These are phyloP conservation scores for Brachionus koreanus DNA, from an alignment of 1,140 invertebrate species.

Conservation along the genomic window DNA sequence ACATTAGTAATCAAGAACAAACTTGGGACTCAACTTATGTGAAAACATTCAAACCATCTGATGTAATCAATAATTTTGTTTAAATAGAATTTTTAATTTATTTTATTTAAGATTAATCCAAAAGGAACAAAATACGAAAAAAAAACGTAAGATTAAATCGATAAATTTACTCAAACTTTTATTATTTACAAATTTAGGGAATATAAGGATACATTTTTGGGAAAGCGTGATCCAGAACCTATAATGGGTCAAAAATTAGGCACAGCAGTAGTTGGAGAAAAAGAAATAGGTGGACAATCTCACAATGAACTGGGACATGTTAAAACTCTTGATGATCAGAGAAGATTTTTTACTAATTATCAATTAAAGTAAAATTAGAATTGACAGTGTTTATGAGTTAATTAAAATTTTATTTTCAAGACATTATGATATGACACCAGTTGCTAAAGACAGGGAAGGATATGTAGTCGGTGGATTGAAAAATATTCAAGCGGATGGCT, in stretches of 20 bases:
- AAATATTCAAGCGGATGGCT: background rate
- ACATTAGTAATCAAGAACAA: background rate
- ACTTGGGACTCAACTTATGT: slow-evolving; percentile 31
- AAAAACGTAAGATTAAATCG: background rate
- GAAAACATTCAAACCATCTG: background rate
- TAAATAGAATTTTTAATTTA: background rate
- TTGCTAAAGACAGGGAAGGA: background rate
- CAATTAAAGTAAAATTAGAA: background rate
- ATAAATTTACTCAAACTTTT: background rate
- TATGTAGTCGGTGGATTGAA: background rate
- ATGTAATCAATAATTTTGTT: background rate
- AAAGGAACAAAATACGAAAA: background rate
- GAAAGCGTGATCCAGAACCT: background rate
- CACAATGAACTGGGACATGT: background rate
- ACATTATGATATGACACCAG: slow-evolving; percentile 36
- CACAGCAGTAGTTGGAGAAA: background rate
- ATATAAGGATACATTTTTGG: slow-evolving; percentile 2
- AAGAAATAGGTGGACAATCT: background rate
- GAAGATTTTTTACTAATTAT: slow-evolving; percentile 24
- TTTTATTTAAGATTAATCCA: slow-evolving; percentile 27
- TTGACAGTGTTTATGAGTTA: background rate
- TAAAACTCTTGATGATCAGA: slow-evolving; percentile 14
- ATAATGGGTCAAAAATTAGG: slow-evolving; percentile 26
- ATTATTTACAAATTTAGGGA: background rate
- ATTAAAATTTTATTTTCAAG: background rate